Percentiles rank a stretch among this genome's conserved stretches.
These are phyloP conservation scores for Drosophila quadrilineata DNA, from an alignment of 1,140 invertebrate genomes.

Conservation along the genomic window DNA sequence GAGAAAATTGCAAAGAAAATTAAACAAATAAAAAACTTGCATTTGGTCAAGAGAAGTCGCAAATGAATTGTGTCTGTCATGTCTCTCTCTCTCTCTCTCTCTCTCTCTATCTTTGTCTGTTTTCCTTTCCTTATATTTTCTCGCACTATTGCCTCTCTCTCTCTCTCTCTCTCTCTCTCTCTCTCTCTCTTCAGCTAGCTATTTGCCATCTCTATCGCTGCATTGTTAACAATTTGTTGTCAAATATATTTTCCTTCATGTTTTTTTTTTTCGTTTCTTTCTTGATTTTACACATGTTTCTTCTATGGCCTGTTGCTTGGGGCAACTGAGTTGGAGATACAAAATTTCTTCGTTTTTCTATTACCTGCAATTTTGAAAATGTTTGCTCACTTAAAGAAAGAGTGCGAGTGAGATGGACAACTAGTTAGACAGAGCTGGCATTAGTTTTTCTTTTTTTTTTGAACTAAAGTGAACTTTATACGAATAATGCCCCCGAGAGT, in stretches of 20 bases:
- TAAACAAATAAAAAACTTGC: constrained; percentile 15
- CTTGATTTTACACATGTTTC: too few species aligned
- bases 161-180: background rate
- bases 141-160: too few species aligned
- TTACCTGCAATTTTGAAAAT: background rate
- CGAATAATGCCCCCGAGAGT: too few species aligned
- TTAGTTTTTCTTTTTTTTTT: too few species aligned
- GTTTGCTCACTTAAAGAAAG: too few species aligned
- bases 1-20: constrained; percentile 57
- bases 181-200: background rate
- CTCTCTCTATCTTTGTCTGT: background rate
- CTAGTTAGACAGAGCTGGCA: too few species aligned
- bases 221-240: constrained; percentile 15
- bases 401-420: too few species aligned
- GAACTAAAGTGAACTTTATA: too few species aligned
- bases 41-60: constrained; percentile 19
- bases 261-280: background rate
- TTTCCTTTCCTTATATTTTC: too few species aligned
- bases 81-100: constrained; percentile 29
- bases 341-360: too few species aligned
- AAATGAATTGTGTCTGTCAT: constrained; percentile 53
- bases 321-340: constrained; percentile 21
- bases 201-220: background rate
- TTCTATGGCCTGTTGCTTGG: constrained; percentile 22
- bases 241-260: background rate